These are phyloP conservation scores for Tyrannus savana DNA, from an alignment of 2,113 vertebrate genomes.

Conservation along the genomic window DNA sequence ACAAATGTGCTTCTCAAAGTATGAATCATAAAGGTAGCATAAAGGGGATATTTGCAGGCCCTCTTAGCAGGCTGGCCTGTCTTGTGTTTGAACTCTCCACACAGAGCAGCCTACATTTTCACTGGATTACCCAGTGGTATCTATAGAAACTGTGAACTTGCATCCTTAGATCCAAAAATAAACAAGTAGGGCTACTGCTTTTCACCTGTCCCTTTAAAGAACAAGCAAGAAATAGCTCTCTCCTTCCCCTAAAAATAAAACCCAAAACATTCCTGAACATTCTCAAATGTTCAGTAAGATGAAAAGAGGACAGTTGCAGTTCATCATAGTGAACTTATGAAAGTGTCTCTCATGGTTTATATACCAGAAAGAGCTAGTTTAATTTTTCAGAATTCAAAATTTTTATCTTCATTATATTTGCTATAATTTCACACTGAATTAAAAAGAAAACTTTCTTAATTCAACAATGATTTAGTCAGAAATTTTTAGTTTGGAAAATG, in stretches of 20 bases:
- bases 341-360: background rate
- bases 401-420: background rate
- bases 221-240: background rate
- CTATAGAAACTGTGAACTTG: slow-evolving; percentile 37
- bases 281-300: background rate
- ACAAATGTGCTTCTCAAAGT: background rate
- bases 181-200: background rate
- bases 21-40: background rate
- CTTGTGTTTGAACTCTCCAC: background rate
- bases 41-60: background rate
- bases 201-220: slow-evolving; percentile 27
- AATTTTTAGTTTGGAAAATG: background rate
- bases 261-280: background rate
- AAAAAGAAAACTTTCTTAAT: background rate
- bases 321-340: background rate
- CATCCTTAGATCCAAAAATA: slow-evolving; percentile 40
- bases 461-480: background rate
- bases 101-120: background rate
- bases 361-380: background rate
- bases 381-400: background rate
- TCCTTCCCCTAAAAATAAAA: background rate
- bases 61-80: background rate
- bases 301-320: background rate
- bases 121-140: background rate
- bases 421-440: background rate